Conservation (phyloP, 35 echinoderm and acorn worm genomes). For the Apostichopus parvimensis region DNA sequence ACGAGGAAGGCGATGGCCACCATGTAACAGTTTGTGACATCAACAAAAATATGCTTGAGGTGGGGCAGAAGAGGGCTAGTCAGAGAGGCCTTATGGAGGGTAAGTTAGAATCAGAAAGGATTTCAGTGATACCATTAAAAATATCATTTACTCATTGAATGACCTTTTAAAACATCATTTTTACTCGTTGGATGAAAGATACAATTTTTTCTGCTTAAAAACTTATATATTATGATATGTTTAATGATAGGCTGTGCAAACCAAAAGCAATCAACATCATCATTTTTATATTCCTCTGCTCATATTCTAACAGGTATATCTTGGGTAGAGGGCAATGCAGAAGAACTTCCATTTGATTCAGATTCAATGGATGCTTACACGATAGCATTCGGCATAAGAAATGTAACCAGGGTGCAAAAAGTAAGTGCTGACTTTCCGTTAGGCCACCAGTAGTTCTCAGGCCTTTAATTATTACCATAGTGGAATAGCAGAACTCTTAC, state of each 20-base stretch:
- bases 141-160: no score
- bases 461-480: no score
- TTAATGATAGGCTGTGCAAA: no score
- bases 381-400: constrained; percentile 98
- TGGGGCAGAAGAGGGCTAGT: constrained; percentile 78
- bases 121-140: no score
- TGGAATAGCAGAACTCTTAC: no score
- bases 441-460: no score
- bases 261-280: no score
- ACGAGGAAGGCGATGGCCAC: constrained; percentile 21
- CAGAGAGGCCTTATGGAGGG: constrained; percentile 68
- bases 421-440: constrained; percentile 28
- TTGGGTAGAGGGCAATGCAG: constrained; percentile 91
- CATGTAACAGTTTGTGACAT: constrained; percentile 94
- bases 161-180: no score
- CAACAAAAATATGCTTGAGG: constrained; percentile 86
- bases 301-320: constrained; percentile 68
- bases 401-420: constrained; percentile 87
- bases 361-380: constrained; percentile 94
- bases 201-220: no score
- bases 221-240: no score
- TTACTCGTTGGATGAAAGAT: no score
- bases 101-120: not conserved
- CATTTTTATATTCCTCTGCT: not conserved
- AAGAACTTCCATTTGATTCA: constrained; percentile 73